Evolutionary conservation across 2,797 vertebrate species (phyloP).

Genomic region (Scarus forsteni): DNA sequence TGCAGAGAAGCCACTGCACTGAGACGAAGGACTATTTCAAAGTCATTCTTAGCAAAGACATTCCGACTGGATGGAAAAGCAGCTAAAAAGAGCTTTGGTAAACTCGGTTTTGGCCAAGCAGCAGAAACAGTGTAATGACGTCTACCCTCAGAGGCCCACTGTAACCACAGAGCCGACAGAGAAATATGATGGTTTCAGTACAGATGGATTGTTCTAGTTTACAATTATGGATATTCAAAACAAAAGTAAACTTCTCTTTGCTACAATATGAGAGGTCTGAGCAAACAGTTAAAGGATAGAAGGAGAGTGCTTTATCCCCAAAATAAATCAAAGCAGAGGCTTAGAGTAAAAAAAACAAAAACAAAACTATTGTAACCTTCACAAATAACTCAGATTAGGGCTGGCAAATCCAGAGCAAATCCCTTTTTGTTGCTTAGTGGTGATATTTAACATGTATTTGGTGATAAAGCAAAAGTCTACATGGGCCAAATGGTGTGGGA

Average conservation of each 20-base stretch:
- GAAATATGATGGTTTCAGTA: conserved; percentile 53
- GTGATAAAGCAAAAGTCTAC: too few species aligned
- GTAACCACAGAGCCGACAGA: conserved; percentile 43
- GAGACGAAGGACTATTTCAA: neutral
- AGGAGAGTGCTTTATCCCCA: conserved; percentile 2
- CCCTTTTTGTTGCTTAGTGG: too few species aligned
- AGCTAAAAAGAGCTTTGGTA: neutral
- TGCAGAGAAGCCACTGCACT: neutral
- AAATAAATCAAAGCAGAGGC: neutral
- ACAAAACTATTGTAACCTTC: neutral
- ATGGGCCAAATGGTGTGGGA: too few species aligned
- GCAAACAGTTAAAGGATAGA: neutral
- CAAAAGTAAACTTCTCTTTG: conserved; percentile 42
- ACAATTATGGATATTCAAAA: conserved; percentile 62
- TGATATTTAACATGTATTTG: too few species aligned
- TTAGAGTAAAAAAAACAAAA: neutral
- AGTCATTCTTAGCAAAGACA: neutral
- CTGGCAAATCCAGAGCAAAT: too few species aligned
- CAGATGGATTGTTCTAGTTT: conserved; percentile 41
- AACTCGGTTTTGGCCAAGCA: conserved; percentile 9
- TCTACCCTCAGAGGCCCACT: conserved; percentile 12
- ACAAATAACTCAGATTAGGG: conserved; percentile 8
- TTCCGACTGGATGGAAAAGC: conserved; percentile 1
- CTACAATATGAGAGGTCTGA: conserved; percentile 25
- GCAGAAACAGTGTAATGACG: conserved; percentile 31